phyloP scores from a whole-genome alignment of 2,113 vertebrate species.

The Megaceryle torquata region DNA sequence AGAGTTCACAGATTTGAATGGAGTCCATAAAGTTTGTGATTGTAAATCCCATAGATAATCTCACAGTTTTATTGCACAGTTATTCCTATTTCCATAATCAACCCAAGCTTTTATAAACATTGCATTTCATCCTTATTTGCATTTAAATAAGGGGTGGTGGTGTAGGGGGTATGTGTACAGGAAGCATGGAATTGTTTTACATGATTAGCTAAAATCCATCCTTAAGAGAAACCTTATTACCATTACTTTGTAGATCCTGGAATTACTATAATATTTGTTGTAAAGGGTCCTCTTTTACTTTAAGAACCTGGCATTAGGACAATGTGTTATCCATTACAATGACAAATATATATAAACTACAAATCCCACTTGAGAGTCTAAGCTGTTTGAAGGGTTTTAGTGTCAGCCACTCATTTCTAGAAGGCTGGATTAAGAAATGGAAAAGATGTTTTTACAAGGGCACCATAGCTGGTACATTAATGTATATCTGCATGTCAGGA shows the following conservation, averaged over 20 bases:
- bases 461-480: background rate
- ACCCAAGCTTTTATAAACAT: background rate
- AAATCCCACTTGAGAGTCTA: constrained; percentile 53
- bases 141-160: background rate
- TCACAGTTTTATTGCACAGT: background rate
- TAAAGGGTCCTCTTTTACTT: background rate
- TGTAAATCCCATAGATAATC: background rate
- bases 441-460: background rate
- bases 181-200: background rate
- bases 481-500: constrained; percentile 1
- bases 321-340: constrained; percentile 28
- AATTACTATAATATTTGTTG: constrained; percentile 7
- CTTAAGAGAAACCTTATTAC: background rate
- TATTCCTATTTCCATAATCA: background rate
- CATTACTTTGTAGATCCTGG: constrained; percentile 16
- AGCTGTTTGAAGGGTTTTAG: constrained; percentile 50
- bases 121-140: background rate
- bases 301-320: constrained; percentile 22
- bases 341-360: constrained; percentile 8
- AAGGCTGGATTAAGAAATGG: constrained; percentile 44
- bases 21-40: background rate
- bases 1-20: background rate
- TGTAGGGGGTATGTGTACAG: background rate
- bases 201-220: constrained; percentile 16
- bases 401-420: constrained; percentile 51